phyloP scores from a whole-genome alignment of 2,888 invertebrate genomes.

The Galerucella pusilla region DNA sequence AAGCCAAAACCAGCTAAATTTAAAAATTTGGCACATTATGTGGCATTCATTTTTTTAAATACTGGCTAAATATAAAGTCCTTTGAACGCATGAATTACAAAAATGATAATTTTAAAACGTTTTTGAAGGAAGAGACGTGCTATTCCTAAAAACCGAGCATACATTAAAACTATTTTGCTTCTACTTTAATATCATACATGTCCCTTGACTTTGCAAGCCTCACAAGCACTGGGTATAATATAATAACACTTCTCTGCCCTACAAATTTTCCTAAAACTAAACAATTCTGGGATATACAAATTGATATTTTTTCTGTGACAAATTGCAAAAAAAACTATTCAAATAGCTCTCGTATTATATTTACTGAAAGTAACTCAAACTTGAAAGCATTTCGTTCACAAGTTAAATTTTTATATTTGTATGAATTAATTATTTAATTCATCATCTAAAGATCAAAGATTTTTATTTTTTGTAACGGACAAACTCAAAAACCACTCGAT shows the following conservation, averaged over 20 bases:
- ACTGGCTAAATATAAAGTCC: conserved; percentile 11
- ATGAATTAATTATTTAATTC: too few relatives aligned
- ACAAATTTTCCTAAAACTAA: conserved; percentile 10
- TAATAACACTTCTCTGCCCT: conserved; percentile 20
- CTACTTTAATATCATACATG: conserved; percentile 24
- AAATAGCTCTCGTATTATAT: not conserved
- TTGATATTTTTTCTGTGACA: not conserved
- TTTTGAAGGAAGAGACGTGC: conserved; percentile 38
- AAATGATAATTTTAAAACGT: conserved; percentile 27
- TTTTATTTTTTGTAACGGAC: too few relatives aligned
- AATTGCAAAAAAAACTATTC: not conserved
- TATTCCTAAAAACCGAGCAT: conserved; percentile 31
- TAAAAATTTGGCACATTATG: conserved; percentile 21
- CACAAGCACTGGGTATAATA: conserved; percentile 19
- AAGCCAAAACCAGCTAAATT: not conserved
- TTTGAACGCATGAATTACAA: conserved; percentile 9
- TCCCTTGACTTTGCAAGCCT: conserved; percentile 19
- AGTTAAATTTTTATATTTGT: too few relatives aligned
- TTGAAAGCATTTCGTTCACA: not conserved
- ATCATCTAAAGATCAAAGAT: too few relatives aligned
- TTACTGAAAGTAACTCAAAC: not conserved
- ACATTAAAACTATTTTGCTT: conserved; percentile 32
- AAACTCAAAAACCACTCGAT: too few relatives aligned
- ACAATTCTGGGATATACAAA: conserved; percentile 10
- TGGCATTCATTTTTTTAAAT: conserved; percentile 5